Base-by-base conservation (phyloP, 2,888 invertebrate species). In the Linnaemya vulpina region DNA sequence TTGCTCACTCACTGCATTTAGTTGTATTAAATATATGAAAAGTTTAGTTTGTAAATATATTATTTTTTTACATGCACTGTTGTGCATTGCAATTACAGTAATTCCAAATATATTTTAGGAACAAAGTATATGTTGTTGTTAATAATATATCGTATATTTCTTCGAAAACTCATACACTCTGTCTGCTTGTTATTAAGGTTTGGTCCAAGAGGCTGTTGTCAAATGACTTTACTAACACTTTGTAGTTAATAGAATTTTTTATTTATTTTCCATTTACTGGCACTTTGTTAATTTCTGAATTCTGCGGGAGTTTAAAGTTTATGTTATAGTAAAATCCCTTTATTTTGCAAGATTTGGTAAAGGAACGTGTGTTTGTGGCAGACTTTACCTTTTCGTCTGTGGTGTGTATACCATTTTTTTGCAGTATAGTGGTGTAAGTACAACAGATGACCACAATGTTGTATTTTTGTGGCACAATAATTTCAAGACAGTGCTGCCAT, bases 351-450 rank as follows among this genome's bases (percentile, higher is more conserved):
- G 77, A 3, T 87, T 88, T 88, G 87, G 87, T 88, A 88, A 88
- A 88, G 82, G 75, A 85, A 82, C 82, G 82, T 85, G 85, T 78
- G 81, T 60, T 71, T 77, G 89, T 89, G 89, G 89, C 90, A 90
- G 89, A 90, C 89, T 89, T 87, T 83, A 88, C 86, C 87, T 87
- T 88, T 70, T 60, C 84, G 86, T 88, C 73, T 77, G 83, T 83
- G 83, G 62, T 83, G 83, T 83, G 22, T 65, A 77, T 73, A 53
- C 43, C 30, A 1, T 58, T 77, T 68, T n/a, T 78, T 65, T 46
- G 15, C 46, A 40, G 43, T 20, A 25, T 40, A 8, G 55, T 76
- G 82, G 76, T 73, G 60, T 38, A 75, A n/a, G 10, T 20, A 10
- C 2, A 78, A 70, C 77, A 78, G 51, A 51, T 78, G 77, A 15